phyloP scores from a whole-genome alignment of 1,140 invertebrate species.

The Caligus rogercresseyi region DNA sequence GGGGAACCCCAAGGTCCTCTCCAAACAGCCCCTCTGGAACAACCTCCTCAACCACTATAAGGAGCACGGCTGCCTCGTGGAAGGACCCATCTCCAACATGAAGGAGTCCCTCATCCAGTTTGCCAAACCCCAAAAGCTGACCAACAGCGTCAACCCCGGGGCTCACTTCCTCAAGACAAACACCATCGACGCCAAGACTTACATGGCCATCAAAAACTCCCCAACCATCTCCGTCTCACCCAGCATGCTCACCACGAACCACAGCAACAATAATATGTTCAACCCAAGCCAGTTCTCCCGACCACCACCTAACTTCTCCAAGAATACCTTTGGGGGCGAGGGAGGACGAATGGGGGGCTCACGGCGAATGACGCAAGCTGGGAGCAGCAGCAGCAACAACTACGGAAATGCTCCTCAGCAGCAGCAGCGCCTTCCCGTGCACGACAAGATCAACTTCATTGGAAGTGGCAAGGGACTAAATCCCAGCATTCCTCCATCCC shows the following conservation, averaged over 20 bases:
- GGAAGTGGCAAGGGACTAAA: neutral
- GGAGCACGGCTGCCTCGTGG: constrained; percentile 89
- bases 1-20: constrained; percentile 94
- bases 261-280: constrained; percentile 41
- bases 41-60: constrained; percentile 94
- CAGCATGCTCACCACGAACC: constrained; percentile 47
- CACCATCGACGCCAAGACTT: constrained; percentile 72
- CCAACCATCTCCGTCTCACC: neutral
- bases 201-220: constrained; percentile 41
- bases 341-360: neutral
- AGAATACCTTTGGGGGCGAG: too few species aligned
- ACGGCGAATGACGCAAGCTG: neutral
- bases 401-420: neutral
- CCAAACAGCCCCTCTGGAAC: constrained; percentile 96
- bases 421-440: neutral
- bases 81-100: constrained; percentile 90
- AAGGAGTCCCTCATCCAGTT: constrained; percentile 94
- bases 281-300: constrained; percentile 24
- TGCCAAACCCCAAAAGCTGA: constrained; percentile 84
- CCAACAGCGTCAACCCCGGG: constrained; percentile 82
- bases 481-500: neutral
- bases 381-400: neutral
- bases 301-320: neutral
- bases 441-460: neutral
- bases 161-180: constrained; percentile 92